These are phyloP conservation scores for Hemicrepidius hirtus DNA, from an alignment of 2,888 invertebrate species.

Conservation along the genomic window DNA sequence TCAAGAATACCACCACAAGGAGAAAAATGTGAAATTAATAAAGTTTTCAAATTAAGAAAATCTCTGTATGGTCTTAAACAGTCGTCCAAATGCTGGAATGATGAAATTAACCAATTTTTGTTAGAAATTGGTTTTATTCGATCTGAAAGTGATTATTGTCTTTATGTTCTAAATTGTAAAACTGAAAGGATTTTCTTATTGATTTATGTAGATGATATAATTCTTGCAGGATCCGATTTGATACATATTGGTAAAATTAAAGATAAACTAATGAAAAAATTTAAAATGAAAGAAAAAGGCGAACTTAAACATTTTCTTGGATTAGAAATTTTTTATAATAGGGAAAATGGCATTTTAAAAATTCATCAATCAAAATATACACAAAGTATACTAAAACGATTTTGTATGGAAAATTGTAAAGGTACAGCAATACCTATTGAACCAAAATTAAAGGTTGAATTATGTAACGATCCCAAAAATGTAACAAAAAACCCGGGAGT, in stretches of 20 bases:
- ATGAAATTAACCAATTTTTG: conserved; percentile 17
- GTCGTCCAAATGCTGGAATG: too few species aligned
- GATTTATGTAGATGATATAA: too few species aligned
- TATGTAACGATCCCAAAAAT: background rate
- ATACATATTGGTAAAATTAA: background rate
- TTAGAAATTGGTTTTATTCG: conserved; percentile 42
- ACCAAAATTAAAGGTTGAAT: conserved; percentile 10
- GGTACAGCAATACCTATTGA: conserved; percentile 8
- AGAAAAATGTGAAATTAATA: conserved; percentile 3
- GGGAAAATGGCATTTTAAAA: conserved; percentile 37
- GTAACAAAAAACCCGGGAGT: too few species aligned
- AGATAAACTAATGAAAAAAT: conserved; percentile 34
- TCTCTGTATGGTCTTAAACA: conserved; percentile 9
- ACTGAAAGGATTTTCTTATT: background rate
- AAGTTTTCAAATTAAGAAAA: conserved; percentile 2
- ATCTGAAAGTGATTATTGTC: conserved; percentile 25
- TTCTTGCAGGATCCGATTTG: background rate
- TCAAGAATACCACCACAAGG: conserved; percentile 52
- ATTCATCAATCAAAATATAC: conserved; percentile 39
- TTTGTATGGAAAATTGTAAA: conserved; percentile 41
- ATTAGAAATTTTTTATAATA: conserved; percentile 44
- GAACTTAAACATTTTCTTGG: conserved; percentile 47
- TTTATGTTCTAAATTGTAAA: background rate
- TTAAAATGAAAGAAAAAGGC: conserved; percentile 47
- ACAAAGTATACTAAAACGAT: conserved; percentile 41